phyloP scores from a whole-genome alignment of 2,888 invertebrate genomes.

The Spialia ferax region DNA sequence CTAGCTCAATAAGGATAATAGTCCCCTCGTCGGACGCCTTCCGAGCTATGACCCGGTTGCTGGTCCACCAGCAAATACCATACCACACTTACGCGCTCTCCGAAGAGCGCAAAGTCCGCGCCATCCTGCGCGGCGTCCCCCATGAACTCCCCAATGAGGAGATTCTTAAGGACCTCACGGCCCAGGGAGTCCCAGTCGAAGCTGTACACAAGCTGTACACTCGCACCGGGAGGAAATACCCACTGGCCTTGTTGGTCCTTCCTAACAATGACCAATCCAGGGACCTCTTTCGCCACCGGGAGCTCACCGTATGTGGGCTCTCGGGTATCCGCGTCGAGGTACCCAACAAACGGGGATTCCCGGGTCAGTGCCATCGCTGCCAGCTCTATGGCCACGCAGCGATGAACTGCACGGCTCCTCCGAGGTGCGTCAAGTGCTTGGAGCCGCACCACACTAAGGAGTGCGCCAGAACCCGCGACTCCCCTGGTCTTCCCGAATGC shows the following conservation, averaged over 20 bases:
- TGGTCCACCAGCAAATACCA: not conserved
- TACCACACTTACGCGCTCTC: too few species aligned
- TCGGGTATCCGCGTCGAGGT: not conserved
- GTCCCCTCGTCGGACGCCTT: constrained; percentile 1
- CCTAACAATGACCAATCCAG: not conserved
- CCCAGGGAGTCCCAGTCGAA: not conserved
- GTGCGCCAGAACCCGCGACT: not conserved
- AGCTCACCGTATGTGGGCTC: constrained; percentile 8
- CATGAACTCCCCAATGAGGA: not conserved
- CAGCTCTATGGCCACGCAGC: constrained; percentile 30
- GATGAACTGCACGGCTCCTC: constrained; percentile 1
- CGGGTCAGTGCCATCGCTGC: constrained; percentile 26
- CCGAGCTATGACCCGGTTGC: not conserved
- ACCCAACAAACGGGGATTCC: not conserved
- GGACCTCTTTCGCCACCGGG: not conserved
- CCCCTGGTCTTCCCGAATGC: too few species aligned
- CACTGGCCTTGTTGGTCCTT: not conserved
- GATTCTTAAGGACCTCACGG: not conserved
- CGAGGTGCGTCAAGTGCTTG: constrained; percentile 41
- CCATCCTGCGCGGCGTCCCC: not conserved
- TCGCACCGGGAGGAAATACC: not conserved
- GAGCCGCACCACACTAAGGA: constrained; percentile 31
- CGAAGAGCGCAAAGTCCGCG: too few species aligned
- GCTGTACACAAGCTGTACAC: constrained; percentile 1
- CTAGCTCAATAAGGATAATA: not conserved